Base-by-base conservation (phyloP, 2,888 invertebrate species). In the Nephrotoma flavescens region DNA sequence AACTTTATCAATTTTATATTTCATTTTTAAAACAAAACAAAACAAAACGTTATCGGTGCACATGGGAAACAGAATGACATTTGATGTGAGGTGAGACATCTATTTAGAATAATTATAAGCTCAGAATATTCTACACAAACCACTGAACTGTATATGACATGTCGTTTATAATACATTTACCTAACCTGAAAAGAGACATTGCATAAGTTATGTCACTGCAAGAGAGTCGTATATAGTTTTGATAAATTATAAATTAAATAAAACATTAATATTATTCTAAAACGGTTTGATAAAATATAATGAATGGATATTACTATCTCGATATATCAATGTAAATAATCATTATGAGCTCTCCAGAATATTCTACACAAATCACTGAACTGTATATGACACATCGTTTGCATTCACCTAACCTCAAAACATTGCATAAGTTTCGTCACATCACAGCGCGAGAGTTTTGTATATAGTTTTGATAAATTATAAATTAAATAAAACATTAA, bases 291-390 rank as follows among this genome's bases (percentile, higher is more conserved):
- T 84, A 84, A 84, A 42, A n/a, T 42, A 88, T 83, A 88, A 92
- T 92, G 92, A 90, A 89, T 87, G 89, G 88, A 89, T 93, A 92
- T 89, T 92, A 92, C 90, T 94, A 93, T 89, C 90, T 94, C 89
- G 93, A 93, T 89, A 90, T 94, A 87, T 91, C 92, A 89, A 90
- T 94, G 93, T 93, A 92, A 93, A 93, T 93, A 84, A 31, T 86
- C 44, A n/a, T n/a, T n/a, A n/a, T n/a, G n/a, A n/a, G 7, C 5
- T 57, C 19, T 57, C 57, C 19, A 57, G 3, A 19, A 19, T 44
- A 44, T 44, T 44, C 11, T 44, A 19, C 6, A 5, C 19, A 31
- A 31, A 31, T 31, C 71, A 71, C 71, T 71, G 71, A 71, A 71
- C 71, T 9, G 11, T 71, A 31, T 31, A 31, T 71, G 71, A 71